A percentile compares a stretch with the other conserved stretches of the same genome.
Evolutionary conservation across 2,888 invertebrate species (phyloP).

Genomic region (Chymomyza caudatula): DNA sequence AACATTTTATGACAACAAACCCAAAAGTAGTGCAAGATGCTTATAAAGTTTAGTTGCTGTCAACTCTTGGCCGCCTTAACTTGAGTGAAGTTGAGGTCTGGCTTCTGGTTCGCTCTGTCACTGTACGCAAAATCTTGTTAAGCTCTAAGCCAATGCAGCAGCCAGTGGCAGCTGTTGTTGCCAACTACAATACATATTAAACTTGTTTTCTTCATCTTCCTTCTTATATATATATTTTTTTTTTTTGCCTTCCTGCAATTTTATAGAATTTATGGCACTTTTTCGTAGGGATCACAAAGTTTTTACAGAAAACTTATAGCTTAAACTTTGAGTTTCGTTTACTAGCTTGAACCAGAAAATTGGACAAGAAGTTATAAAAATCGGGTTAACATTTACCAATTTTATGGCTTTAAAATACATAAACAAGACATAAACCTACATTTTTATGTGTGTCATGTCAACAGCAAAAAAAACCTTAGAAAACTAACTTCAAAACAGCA

Average conservation of each 20-base stretch:
- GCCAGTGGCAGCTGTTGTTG: neutral
- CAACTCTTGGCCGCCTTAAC: constrained; percentile 16
- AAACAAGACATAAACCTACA: neutral
- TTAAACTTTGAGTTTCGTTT: constrained; percentile 18
- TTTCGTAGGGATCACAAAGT: constrained; percentile 57
- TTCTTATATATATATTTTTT: constrained; percentile 13
- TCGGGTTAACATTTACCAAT: neutral
- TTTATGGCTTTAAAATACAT: neutral
- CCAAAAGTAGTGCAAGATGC: neutral
- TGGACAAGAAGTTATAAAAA: neutral
- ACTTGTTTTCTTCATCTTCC: constrained; percentile 2
- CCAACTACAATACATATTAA: neutral
- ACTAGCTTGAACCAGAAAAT: constrained; percentile 1
- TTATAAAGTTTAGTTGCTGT: constrained; percentile 45
- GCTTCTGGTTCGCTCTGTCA: neutral
- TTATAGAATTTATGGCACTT: constrained; percentile 68
- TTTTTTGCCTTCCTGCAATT: constrained; percentile 46
- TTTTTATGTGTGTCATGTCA: neutral
- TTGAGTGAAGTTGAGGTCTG: constrained; percentile 1
- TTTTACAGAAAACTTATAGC: constrained; percentile 24
- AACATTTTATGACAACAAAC: constrained; percentile 40
- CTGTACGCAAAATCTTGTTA: constrained; percentile 30
- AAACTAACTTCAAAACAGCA: too few relatives aligned
- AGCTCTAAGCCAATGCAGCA: constrained; percentile 26
- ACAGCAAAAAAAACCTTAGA: neutral